Percentiles rank a stretch among this genome's conserved stretches.
phyloP scores from a whole-genome alignment of 2,888 invertebrate species.

The Sicus ferrugineus region DNA sequence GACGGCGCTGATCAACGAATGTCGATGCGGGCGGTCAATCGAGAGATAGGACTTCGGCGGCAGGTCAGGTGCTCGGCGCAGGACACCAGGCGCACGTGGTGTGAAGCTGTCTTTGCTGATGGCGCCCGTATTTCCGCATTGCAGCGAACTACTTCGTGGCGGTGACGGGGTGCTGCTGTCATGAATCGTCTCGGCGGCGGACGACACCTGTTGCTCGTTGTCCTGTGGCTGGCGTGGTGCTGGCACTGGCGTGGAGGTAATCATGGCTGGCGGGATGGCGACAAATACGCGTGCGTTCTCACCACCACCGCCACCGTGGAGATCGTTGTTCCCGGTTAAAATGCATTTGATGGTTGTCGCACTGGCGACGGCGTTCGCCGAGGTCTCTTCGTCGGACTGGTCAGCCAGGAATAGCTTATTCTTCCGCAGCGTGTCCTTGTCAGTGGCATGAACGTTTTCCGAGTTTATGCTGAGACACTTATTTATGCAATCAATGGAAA shows the following conservation, averaged over 20 bases:
- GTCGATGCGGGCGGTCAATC: slow-evolving; percentile 46
- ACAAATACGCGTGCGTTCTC: slow-evolving; percentile 41
- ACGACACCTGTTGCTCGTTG: slow-evolving; percentile 40
- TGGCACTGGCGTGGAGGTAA: slow-evolving; percentile 52
- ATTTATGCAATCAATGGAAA: slow-evolving; percentile 53
- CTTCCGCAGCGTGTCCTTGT: slow-evolving; percentile 55
- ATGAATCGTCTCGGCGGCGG: slow-evolving; percentile 37
- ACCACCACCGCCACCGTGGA: slow-evolving; percentile 57
- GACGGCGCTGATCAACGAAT: slow-evolving; percentile 55
- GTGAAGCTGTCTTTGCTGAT: slow-evolving; percentile 45
- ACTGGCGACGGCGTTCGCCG: not conserved
- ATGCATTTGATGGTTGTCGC: slow-evolving; percentile 39
- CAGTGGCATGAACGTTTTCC: slow-evolving; percentile 53
- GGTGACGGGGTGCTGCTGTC: slow-evolving; percentile 40
- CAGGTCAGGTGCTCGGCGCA: slow-evolving; percentile 51
- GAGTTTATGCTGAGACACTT: slow-evolving; percentile 57
- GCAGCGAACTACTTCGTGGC: not conserved
- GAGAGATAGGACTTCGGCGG: slow-evolving; percentile 49
- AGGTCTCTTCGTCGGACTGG: slow-evolving; percentile 38
- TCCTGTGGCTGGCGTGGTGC: slow-evolving; percentile 56
- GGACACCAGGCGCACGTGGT: slow-evolving; percentile 20
- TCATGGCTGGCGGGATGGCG: slow-evolving; percentile 15
- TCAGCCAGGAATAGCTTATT: slow-evolving; percentile 50
- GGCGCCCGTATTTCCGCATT: slow-evolving; percentile 42
- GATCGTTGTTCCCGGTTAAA: slow-evolving; percentile 51